phyloP scores from a whole-genome alignment of 2,113 vertebrate genomes.

The Artemisiospiza belli region DNA sequence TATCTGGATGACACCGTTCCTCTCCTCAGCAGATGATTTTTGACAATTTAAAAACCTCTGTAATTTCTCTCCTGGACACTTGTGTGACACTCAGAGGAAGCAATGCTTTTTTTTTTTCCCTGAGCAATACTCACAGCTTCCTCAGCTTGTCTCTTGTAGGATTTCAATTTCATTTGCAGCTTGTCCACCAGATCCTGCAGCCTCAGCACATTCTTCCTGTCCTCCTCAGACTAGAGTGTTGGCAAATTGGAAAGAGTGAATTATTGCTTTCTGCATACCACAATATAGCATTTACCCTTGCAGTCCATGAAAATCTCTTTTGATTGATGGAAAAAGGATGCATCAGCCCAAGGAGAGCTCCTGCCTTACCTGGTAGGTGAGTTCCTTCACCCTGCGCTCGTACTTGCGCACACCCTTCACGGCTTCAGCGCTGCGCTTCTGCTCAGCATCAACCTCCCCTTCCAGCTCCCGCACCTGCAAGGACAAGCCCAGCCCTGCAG shows the following conservation, averaged over 20 bases:
- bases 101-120: not conserved
- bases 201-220: not conserved
- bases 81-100: not conserved
- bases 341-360: not conserved
- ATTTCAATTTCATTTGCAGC: slow-evolving; percentile 15
- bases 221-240: not conserved
- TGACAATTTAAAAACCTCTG: not conserved
- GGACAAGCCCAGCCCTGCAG: not conserved
- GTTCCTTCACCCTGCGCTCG: slow-evolving; percentile 81
- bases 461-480: slow-evolving; percentile 84
- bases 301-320: not conserved
- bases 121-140: not conserved
- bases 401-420: slow-evolving; percentile 81
- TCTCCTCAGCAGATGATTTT: not conserved
- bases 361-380: slow-evolving; percentile 76
- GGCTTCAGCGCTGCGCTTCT: slow-evolving; percentile 77
- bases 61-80: not conserved
- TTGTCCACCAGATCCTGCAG: slow-evolving; percentile 32
- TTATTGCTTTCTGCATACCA: not conserved
- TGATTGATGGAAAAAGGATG: not conserved
- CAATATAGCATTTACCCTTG: not conserved
- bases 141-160: slow-evolving; percentile 20
- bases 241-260: fast-evolving
- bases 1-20: not conserved
- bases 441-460: slow-evolving; percentile 82